Conservation (phyloP, 2,797 vertebrate genomes). For the Sebastes elongatus region DNA sequence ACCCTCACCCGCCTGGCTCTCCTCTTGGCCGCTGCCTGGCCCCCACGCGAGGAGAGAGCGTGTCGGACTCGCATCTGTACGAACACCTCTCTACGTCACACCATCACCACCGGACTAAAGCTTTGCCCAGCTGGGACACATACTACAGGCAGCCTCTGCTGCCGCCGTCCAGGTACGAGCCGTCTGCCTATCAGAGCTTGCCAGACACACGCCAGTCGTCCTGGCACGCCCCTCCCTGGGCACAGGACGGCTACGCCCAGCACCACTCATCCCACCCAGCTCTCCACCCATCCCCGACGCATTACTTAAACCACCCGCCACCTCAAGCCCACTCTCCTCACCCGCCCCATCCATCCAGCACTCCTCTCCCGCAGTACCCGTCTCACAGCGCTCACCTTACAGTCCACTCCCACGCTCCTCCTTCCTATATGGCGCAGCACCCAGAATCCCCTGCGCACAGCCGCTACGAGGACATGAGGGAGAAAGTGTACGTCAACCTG, state of each 20-base stretch:
- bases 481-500: conserved; percentile 92
- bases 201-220: conserved; percentile 88
- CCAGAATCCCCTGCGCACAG: conserved; percentile 80
- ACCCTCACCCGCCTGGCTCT: conserved; percentile 77
- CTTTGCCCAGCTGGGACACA: conserved; percentile 87
- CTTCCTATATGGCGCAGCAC: conserved; percentile 52
- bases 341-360: conserved; percentile 18
- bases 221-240: conserved; percentile 86
- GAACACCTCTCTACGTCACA: conserved; percentile 85
- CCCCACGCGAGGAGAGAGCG: conserved; percentile 87
- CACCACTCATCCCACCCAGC: conserved; percentile 71
- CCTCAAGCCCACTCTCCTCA: conserved; percentile 56
- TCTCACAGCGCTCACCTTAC: conserved; percentile 50
- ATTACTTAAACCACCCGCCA: conserved; percentile 60
- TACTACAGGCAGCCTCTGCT: conserved; percentile 86
- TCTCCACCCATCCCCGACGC: conserved; percentile 63
- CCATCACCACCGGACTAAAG: conserved; percentile 84
- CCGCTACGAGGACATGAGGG: conserved; percentile 86
- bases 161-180: conserved; percentile 87
- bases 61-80: conserved; percentile 91
- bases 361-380: conserved; percentile 32
- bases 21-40: conserved; percentile 87
- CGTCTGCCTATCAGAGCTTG: conserved; percentile 90
- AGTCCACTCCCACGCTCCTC: conserved; percentile 33
- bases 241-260: conserved; percentile 61